Conservation (phyloP, 2,113 vertebrate species). For the Cyanoramphus novaezelandiae region DNA sequence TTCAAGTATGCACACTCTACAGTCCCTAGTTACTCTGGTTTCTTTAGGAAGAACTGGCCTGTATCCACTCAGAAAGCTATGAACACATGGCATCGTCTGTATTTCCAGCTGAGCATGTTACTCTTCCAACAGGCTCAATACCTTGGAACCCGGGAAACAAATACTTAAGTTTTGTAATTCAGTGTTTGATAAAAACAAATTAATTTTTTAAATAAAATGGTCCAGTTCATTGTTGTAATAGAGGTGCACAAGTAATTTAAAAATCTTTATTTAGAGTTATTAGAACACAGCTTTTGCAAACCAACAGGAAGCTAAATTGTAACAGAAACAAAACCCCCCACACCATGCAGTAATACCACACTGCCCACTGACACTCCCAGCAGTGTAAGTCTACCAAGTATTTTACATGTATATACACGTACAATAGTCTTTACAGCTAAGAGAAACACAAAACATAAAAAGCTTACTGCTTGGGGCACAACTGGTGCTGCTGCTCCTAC, state of each 20-base stretch:
- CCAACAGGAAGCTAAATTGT: background rate
- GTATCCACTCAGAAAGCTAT: background rate
- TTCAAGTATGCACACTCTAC: background rate
- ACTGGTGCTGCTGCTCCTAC: slow-evolving; percentile 94
- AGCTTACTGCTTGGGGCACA: slow-evolving; percentile 94
- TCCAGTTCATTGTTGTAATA: background rate
- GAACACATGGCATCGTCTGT: background rate
- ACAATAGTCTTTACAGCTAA: background rate
- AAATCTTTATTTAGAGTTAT: background rate
- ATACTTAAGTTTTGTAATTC: background rate
- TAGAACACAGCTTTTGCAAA: background rate
- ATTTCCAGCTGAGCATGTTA: background rate
- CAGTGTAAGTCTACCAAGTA: background rate
- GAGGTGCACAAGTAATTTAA: background rate
- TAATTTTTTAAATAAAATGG: background rate
- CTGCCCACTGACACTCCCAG: background rate
- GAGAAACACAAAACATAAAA: slow-evolving; percentile 18
- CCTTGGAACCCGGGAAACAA: background rate
- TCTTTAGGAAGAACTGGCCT: background rate
- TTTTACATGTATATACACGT: background rate
- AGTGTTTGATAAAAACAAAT: background rate
- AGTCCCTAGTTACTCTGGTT: background rate
- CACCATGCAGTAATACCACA: background rate
- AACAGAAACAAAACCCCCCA: background rate
- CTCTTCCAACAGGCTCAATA: background rate